Evolutionary conservation across 35 echinoderm and acorn worm species (phyloP).

Genomic region (Lytechinus variegatus): DNA sequence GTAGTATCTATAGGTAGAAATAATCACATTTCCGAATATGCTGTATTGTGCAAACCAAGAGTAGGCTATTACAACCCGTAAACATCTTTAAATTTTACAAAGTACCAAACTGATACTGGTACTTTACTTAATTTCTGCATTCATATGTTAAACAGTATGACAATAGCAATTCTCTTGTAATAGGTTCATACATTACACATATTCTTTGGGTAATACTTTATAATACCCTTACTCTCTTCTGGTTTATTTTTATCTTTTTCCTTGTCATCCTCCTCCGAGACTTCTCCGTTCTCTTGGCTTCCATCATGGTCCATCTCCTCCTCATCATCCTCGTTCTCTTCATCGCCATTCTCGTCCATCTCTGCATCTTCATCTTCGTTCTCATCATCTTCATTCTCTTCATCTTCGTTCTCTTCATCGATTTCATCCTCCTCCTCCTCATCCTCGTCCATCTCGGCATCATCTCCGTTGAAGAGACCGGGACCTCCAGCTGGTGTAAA

Average conservation of each 20-base stretch:
- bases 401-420: conserved; percentile 58
- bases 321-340: neutral
- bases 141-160: too few relatives aligned
- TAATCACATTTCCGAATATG: too few relatives aligned
- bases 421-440: conserved; percentile 50
- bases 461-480: conserved; percentile 21
- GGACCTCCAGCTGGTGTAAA: neutral
- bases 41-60: too few relatives aligned
- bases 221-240: neutral
- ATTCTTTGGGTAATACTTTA: too few relatives aligned
- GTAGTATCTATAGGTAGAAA: too few relatives aligned
- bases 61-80: too few relatives aligned
- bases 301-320: neutral
- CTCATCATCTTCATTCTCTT: conserved; percentile 59
- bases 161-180: too few relatives aligned
- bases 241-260: neutral
- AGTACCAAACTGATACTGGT: too few relatives aligned
- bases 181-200: too few relatives aligned
- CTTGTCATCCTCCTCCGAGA: neutral
- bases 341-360: conserved; percentile 5
- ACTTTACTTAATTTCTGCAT: too few relatives aligned
- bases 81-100: too few relatives aligned
- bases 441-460: conserved; percentile 32
- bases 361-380: conserved; percentile 44
- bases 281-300: conserved; percentile 15